Evolutionary conservation across 2,888 invertebrate genomes (phyloP).

Genomic region (Noctuana brunneofusca): DNA sequence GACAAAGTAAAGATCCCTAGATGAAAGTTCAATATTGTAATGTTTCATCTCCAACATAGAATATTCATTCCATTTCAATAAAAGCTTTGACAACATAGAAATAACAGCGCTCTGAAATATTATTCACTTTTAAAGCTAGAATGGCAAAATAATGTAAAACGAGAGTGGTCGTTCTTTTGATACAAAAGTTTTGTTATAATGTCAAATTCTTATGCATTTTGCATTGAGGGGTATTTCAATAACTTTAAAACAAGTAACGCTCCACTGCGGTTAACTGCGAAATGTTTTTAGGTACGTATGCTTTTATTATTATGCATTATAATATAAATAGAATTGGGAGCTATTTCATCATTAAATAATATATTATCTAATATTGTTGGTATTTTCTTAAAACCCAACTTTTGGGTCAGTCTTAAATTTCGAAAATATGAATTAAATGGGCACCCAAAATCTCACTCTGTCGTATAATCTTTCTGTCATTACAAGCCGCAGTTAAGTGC

Average conservation of each 20-base stretch:
- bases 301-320: no score
- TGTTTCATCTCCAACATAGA: slow-evolving; percentile 13
- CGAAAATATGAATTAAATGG: no score
- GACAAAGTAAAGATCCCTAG: slow-evolving; percentile 6
- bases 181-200: slow-evolving; percentile 13
- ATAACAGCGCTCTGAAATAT: slow-evolving; percentile 21
- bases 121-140: slow-evolving; percentile 19
- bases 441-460: no score
- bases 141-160: slow-evolving; percentile 21
- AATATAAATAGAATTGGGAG: no score
- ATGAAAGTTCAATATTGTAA: slow-evolving; percentile 23
- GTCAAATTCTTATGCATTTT: slow-evolving; percentile 11
- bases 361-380: no score
- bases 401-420: no score
- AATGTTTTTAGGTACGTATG: no score
- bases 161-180: slow-evolving; percentile 14
- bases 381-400: no score
- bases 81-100: slow-evolving; percentile 21
- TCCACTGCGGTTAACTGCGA: not conserved
- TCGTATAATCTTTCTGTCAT: no score
- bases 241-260: not conserved
- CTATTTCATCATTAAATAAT: no score
- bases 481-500: no score
- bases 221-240: slow-evolving; percentile 2
- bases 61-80: slow-evolving; percentile 22